Evolutionary conservation across 2,797 vertebrate species (phyloP).

Genomic region (Fringilla coelebs): DNA sequence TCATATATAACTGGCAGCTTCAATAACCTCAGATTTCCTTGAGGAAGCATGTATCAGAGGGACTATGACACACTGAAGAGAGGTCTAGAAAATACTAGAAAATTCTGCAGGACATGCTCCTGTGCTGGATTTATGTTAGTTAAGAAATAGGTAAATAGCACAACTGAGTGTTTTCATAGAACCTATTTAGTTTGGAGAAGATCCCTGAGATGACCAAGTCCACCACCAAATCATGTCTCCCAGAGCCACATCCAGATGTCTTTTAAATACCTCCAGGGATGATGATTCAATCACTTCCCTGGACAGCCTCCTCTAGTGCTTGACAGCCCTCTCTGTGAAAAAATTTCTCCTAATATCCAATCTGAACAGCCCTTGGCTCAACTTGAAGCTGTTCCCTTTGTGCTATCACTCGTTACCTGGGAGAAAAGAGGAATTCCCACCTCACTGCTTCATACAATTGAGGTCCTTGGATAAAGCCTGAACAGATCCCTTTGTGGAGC

Average conservation of each 20-base stretch:
- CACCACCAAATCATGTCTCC: background rate
- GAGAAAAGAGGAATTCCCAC: background rate
- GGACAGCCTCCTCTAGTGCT: background rate
- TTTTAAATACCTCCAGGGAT: background rate
- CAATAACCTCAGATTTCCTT: background rate
- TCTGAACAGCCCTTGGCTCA: background rate
- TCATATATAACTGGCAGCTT: background rate
- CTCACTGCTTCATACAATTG: background rate
- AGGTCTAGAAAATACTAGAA: background rate
- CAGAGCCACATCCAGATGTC: background rate
- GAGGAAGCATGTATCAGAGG: background rate
- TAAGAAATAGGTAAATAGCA: background rate
- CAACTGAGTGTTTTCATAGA: background rate
- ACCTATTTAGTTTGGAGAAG: background rate
- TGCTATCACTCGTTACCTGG: accelerated
- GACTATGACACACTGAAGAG: background rate
- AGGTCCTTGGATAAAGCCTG: background rate
- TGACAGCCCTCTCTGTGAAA: background rate
- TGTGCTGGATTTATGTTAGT: background rate
- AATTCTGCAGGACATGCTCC: background rate
- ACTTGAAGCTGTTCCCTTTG: background rate
- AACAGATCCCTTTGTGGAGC: background rate
- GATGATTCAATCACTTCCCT: background rate
- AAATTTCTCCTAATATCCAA: background rate
- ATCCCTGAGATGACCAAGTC: background rate